Evolutionary conservation across 2,113 vertebrate genomes (phyloP).

Genomic region (Tapirus terrestris): DNA sequence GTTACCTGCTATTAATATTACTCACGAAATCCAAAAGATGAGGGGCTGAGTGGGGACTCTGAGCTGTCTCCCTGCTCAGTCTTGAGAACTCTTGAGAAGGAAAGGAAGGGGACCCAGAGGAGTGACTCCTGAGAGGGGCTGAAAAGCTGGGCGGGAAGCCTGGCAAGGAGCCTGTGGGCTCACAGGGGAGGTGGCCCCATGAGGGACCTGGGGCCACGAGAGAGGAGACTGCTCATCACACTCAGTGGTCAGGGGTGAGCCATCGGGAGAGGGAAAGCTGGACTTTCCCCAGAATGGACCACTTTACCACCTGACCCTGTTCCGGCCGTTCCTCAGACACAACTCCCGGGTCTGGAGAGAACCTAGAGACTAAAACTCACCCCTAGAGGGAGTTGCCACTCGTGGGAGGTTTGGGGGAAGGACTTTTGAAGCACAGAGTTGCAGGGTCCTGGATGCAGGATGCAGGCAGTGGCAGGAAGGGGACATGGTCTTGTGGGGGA

Average conservation of each 20-base stretch:
- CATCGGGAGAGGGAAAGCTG: not conserved
- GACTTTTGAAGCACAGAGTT: not conserved
- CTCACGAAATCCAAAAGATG: not conserved
- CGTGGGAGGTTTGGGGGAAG: not conserved
- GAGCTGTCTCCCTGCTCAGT: not conserved
- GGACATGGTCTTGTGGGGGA: not conserved
- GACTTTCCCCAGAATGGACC: not conserved
- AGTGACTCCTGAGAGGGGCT: not conserved
- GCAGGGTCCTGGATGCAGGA: not conserved
- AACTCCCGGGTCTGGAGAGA: not conserved
- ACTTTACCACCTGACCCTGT: not conserved
- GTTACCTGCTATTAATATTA: not conserved
- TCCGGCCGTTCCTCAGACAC: not conserved
- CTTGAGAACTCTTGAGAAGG: not conserved
- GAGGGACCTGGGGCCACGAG: not conserved
- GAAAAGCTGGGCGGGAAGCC: not conserved
- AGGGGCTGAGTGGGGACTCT: not conserved
- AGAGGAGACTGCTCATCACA: not conserved
- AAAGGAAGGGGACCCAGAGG: not conserved
- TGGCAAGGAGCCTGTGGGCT: not conserved
- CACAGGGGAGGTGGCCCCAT: not conserved
- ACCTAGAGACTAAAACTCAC: not conserved
- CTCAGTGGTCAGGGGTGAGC: not conserved
- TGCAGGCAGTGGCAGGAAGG: not conserved
- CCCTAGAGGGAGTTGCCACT: not conserved